Evolutionary conservation across 1,140 invertebrate species (phyloP).

Genomic region (Nebria ingens): DNA sequence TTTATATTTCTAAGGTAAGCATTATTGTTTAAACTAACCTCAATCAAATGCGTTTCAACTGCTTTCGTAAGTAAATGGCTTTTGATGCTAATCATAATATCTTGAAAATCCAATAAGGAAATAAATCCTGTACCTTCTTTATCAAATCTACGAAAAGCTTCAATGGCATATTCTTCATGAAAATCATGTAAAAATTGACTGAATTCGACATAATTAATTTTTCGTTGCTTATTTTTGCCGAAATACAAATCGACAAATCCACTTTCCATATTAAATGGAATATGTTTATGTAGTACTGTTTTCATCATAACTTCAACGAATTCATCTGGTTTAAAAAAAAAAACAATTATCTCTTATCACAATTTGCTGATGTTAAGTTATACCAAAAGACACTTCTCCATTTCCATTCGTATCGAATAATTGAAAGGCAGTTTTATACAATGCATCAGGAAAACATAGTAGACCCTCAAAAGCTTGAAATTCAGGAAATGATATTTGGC

Average conservation of each 20-base stretch:
- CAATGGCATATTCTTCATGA: constrained; percentile 96
- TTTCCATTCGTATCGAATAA: constrained; percentile 94
- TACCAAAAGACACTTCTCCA: constrained; percentile 83
- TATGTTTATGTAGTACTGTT: constrained; percentile 78
- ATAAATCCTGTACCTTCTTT: constrained; percentile 79
- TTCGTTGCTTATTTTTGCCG: constrained; percentile 81
- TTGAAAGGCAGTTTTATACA: constrained; percentile 94
- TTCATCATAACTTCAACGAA: constrained; percentile 87
- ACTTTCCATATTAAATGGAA: constrained; percentile 92
- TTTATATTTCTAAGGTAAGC: no score
- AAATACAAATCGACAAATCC: constrained; percentile 92
- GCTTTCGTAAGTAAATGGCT: constrained; percentile 84
- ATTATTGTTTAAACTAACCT: no score
- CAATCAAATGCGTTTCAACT: constrained; percentile 78
- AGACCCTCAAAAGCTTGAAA: constrained; percentile 94
- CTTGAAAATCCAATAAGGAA: constrained; percentile 76
- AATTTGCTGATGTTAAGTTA: no score
- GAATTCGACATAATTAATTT: constrained; percentile 87
- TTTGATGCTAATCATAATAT: constrained; percentile 88
- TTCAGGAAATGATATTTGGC: constrained; percentile 88
- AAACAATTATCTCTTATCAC: no score
- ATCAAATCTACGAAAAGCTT: constrained; percentile 88
- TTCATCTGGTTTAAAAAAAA: no score
- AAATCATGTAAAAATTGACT: constrained; percentile 96
- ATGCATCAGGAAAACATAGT: constrained; percentile 85